Conservation (phyloP, 2,113 vertebrate species). For the human (Homo sapiens) region DNA sequence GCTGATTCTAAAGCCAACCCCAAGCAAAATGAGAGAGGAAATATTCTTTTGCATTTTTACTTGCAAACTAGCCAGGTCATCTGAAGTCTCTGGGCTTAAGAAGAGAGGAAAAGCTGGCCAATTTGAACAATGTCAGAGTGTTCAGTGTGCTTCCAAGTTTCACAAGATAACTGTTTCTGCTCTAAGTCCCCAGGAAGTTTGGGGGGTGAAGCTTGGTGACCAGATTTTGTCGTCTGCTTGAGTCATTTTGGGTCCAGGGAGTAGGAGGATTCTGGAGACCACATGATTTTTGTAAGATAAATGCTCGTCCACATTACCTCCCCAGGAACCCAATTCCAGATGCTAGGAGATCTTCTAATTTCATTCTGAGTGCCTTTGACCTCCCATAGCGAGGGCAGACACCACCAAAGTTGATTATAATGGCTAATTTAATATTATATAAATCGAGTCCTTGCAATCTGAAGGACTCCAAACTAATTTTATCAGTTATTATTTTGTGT, state of each 20-base stretch:
- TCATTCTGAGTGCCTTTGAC: neutral
- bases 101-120: neutral
- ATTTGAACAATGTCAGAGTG: neutral
- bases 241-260: neutral
- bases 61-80: no score
- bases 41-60: neutral
- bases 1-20: neutral
- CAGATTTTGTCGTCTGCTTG: neutral
- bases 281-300: neutral
- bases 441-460: neutral
- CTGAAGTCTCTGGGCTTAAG: neutral
- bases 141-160: no score
- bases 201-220: neutral
- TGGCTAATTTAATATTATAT: neutral
- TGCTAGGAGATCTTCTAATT: no score
- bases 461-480: no score
- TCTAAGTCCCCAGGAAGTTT: neutral
- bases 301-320: neutral
- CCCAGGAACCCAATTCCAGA: neutral
- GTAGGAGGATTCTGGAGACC: neutral
- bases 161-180: neutral
- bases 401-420: no score
- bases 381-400: neutral
- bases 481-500: accelerated
- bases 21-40: neutral